phyloP scores from a whole-genome alignment of 1,140 invertebrate species.

The Euwallacea fornicatus region DNA sequence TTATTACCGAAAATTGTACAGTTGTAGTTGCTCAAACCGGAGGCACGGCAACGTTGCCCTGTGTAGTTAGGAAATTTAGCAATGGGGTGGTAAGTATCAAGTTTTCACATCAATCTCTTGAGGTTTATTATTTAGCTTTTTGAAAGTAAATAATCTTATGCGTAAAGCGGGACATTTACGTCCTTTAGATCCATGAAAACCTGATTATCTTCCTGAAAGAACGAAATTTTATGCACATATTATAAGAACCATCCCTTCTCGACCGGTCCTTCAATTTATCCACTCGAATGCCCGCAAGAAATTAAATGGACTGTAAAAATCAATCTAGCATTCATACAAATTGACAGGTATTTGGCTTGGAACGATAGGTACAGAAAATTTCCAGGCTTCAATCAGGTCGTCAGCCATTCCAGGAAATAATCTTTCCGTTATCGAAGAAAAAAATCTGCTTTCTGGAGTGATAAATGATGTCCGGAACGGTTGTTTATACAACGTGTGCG shows the following conservation, averaged over 20 bases:
- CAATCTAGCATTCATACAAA: slow-evolving; percentile 26
- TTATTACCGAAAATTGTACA: slow-evolving; percentile 60
- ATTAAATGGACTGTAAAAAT: slow-evolving; percentile 35
- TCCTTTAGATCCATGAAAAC: background rate
- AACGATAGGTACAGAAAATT: slow-evolving; percentile 4
- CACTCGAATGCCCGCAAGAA: slow-evolving; percentile 3
- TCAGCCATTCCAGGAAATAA: slow-evolving; percentile 5
- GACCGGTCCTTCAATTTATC: slow-evolving; percentile 20
- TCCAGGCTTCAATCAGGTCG: slow-evolving; percentile 15
- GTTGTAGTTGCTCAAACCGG: slow-evolving; percentile 72
- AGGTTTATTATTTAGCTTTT: background rate
- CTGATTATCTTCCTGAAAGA: background rate
- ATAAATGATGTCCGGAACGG: slow-evolving; percentile 9
- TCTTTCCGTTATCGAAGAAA: slow-evolving; percentile 12
- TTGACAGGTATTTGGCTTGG: slow-evolving; percentile 26
- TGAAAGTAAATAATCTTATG: background rate
- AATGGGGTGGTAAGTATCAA: slow-evolving; percentile 67
- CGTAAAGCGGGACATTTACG: background rate
- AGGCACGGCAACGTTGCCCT: slow-evolving; percentile 70
- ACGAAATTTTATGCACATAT: slow-evolving; percentile 11
- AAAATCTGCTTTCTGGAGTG: slow-evolving; percentile 7
- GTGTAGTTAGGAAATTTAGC: slow-evolving; percentile 67
- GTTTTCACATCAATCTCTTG: background rate
- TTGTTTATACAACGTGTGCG: slow-evolving; percentile 13
- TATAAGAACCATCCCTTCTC: slow-evolving; percentile 8